These are phyloP conservation scores for Phortica magna DNA, from an alignment of 2,888 invertebrate genomes.

Conservation along the genomic window DNA sequence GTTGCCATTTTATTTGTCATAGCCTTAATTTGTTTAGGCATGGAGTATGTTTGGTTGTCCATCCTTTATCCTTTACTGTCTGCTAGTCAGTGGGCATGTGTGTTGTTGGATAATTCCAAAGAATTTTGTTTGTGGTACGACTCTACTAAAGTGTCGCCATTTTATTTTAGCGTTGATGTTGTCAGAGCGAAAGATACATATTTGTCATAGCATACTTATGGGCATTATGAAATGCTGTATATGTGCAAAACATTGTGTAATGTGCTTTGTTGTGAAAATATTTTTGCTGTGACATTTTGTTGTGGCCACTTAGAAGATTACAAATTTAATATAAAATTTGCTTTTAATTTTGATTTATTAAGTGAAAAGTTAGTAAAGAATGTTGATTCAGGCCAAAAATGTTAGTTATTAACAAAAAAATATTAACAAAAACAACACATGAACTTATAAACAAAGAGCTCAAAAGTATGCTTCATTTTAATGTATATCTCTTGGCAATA, in stretches of 20 bases:
- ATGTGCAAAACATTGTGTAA: background rate
- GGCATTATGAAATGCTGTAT: conserved; percentile 12
- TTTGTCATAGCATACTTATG: conserved; percentile 36
- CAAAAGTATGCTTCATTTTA: too few species aligned
- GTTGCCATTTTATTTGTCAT: background rate
- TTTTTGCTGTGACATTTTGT: background rate
- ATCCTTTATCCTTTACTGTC: background rate
- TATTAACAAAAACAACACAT: too few species aligned
- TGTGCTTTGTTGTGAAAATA: conserved; percentile 18
- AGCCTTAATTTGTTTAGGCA: background rate
- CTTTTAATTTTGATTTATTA: too few species aligned
- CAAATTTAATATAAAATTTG: too few species aligned
- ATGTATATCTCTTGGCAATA: too few species aligned
- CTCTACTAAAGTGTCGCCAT: conserved; percentile 3
- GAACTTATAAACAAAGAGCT: too few species aligned
- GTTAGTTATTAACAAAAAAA: too few species aligned
- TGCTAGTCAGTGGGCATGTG: background rate
- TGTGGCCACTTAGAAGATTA: background rate
- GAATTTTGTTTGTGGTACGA: conserved; percentile 1
- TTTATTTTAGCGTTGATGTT: background rate
- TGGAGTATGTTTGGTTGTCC: too few species aligned
- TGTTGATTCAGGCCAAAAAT: too few species aligned
- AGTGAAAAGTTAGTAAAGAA: too few species aligned
- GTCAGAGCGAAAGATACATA: background rate
- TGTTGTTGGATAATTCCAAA: background rate